Base-by-base conservation (phyloP, 2,888 invertebrate species). In the Drosophila nigritarsus region DNA sequence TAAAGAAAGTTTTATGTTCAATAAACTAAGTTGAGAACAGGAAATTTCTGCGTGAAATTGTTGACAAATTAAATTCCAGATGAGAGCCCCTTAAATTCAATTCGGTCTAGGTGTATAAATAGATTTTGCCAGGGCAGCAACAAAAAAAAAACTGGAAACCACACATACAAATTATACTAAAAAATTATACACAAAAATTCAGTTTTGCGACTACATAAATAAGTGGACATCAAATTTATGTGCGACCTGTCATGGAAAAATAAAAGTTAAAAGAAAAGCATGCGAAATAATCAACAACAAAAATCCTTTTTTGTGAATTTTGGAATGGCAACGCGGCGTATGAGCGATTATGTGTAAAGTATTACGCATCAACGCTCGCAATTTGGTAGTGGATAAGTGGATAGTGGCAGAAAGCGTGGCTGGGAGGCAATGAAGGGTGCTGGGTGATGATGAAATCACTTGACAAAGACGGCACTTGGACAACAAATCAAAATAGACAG, bases 401-500 rank as follows among this genome's bases (percentile, higher is more conserved):
- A 45, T 29, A 59, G 54, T n/a, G 60, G 49, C 27, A 24, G 11
- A 55, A 24, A 29, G 45, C 15, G 24, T 45, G 45, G 4, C 2
- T 45, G 45, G 8, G 34, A 29, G 48, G 62, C 45, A 49, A 54
- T 36, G 51, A 53, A 73, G 63, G 62, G 63, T 62, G 70, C 30
- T 56, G 69, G 66, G 40, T 65, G 67, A 75, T 77, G 81, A 80
- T 81, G 80, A 80, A 78, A 80, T 80, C 76, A 76, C 80, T 78
- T 75, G 75, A 80, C 78, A 73, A 67, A 78, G 80, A 80, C 78
- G 71, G 83, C 87, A 87, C 84, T 87, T 87, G 87, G 87, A 87
- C 87, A 87, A 87, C 86, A 87, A 87, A 87, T 87, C 87, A 87
- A 87, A 87, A 87, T 87, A 87, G 86, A 87, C 86, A 86, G 84